Evolutionary conservation across 2,888 invertebrate species (phyloP).

Genomic region (Capitulum mitella): DNA sequence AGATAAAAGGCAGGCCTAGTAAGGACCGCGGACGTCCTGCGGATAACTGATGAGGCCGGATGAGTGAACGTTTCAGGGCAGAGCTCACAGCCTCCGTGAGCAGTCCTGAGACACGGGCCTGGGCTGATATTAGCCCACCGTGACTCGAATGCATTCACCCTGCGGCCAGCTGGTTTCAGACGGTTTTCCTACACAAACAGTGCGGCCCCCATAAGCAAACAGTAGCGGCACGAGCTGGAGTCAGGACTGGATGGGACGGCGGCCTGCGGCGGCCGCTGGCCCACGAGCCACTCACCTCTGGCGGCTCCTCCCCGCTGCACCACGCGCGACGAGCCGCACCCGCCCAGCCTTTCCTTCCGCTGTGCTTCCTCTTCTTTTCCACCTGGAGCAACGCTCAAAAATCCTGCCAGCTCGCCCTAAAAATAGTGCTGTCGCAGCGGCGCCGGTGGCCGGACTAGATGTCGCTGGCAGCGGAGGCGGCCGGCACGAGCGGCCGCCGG

Average conservation of each 20-base stretch:
- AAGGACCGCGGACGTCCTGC: too few species aligned
- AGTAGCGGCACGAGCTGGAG: background rate
- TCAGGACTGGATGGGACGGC: background rate
- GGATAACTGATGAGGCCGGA: too few species aligned
- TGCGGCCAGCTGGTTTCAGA: too few species aligned
- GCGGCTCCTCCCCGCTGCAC: background rate
- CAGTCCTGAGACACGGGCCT: too few species aligned
- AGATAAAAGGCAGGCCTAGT: too few species aligned
- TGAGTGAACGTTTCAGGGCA: too few species aligned
- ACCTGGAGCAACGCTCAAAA: conserved; percentile 14
- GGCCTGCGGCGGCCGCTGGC: background rate
- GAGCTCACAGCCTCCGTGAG: too few species aligned
- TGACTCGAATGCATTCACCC: too few species aligned
- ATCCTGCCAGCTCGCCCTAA: conserved; percentile 6
- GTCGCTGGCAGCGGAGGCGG: conserved; percentile 7
- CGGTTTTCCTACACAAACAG: conserved; percentile 15
- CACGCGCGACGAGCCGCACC: background rate
- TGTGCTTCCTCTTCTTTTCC: background rate
- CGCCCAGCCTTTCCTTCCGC: background rate
- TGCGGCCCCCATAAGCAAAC: background rate
- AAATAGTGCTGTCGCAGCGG: conserved; percentile 6
- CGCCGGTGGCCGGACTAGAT: background rate
- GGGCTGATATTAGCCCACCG: too few species aligned
- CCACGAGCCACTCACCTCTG: background rate
- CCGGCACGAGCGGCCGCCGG: background rate